Percentiles rank a stretch among this genome's conserved stretches.
These are phyloP conservation scores for Agraylea sexmaculata DNA, from an alignment of 1,140 invertebrate genomes.

Conservation along the genomic window DNA sequence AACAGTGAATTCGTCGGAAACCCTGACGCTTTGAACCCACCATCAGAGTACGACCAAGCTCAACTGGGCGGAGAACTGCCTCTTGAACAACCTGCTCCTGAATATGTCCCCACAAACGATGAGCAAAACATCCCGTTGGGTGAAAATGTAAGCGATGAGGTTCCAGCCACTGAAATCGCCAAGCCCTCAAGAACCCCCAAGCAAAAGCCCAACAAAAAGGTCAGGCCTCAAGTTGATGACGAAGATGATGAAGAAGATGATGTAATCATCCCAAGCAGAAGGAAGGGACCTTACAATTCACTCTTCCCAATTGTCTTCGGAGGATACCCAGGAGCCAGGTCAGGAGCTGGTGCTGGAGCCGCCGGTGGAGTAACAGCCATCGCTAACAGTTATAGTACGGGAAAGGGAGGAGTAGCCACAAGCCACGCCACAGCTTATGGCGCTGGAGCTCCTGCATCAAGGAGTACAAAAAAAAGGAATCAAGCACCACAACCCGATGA, in stretches of 20 bases:
- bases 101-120: constrained; percentile 19
- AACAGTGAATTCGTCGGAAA: constrained; percentile 11
- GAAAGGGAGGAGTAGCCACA: constrained; percentile 50
- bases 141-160: constrained; percentile 22
- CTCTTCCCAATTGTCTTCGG: constrained; percentile 53
- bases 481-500: neutral
- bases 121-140: constrained; percentile 25
- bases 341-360: constrained; percentile 31
- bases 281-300: constrained; percentile 29
- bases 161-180: constrained; percentile 5
- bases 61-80: constrained; percentile 16
- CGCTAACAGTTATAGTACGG: constrained; percentile 57
- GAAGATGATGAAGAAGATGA: constrained; percentile 34
- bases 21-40: constrained; percentile 3
- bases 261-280: constrained; percentile 25
- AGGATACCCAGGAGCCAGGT: constrained; percentile 30
- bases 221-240: constrained; percentile 27
- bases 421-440: constrained; percentile 58
- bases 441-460: constrained; percentile 21
- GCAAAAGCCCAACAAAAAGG: constrained; percentile 30
- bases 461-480: constrained; percentile 8
- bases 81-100: constrained; percentile 9
- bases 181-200: constrained; percentile 21
- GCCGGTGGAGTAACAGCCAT: constrained; percentile 44
- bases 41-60: constrained; percentile 6